Percentiles rank a stretch among this genome's conserved stretches.
phyloP scores from a whole-genome alignment of 2,797 vertebrate species.

The Calcarius lapponicus region DNA sequence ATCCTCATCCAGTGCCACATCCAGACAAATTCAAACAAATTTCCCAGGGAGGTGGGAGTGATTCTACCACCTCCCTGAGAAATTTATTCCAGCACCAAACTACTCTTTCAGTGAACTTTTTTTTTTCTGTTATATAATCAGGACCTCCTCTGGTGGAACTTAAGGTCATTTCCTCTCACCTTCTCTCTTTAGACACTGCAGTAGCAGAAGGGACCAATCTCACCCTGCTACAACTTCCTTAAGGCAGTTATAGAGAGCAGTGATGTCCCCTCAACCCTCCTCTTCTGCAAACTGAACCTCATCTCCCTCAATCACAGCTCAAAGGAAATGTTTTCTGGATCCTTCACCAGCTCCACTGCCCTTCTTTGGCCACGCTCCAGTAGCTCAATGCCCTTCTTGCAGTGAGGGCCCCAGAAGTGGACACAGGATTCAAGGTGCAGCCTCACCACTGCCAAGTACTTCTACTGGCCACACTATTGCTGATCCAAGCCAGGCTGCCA shows the following conservation, averaged over 20 bases:
- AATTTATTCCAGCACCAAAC: background rate
- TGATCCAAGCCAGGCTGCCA: background rate
- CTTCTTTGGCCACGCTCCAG: background rate
- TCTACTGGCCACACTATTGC: background rate
- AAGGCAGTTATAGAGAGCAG: background rate
- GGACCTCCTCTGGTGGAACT: background rate
- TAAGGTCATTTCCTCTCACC: background rate
- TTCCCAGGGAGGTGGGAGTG: too few relatives aligned
- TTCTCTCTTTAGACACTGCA: background rate
- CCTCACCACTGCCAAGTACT: background rate
- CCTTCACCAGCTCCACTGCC: background rate
- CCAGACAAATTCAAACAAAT: rapidly evolving
- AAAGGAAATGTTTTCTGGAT: background rate
- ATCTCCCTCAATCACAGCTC: background rate
- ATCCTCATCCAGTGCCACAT: background rate
- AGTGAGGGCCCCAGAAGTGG: background rate
- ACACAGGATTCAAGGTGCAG: background rate
- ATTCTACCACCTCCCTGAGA: background rate
- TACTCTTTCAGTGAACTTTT: background rate
- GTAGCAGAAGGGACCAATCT: background rate
- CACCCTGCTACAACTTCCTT: background rate
- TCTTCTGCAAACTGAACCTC: background rate
- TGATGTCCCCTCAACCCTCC: background rate
- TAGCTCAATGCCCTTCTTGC: too few relatives aligned
- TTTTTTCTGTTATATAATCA: background rate